Evolutionary conservation across 1,140 invertebrate genomes (phyloP), one percentile per base, ranked within the genome.

Genomic region (Saxidomus purpurata): DNA sequence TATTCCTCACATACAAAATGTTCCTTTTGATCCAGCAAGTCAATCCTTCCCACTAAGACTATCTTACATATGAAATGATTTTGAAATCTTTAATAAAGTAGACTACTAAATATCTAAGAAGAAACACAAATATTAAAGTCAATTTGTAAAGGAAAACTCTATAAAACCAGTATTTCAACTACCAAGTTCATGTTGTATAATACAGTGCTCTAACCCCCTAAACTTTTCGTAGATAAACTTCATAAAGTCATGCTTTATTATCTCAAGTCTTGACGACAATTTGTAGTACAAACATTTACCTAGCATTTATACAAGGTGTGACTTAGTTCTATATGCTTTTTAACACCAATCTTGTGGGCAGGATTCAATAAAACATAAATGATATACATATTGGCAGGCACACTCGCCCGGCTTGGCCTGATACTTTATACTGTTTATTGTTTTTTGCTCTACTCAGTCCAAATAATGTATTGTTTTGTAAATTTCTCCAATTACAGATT

Each of bases 401-500:
- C 28, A 25, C 4, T n/a, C n/a, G n/a, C n/a, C n/a, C n/a, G 52
- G 8, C 52, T 25, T 28, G 1, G 4, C n/a, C 8, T 63, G 28
- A 71, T 38, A 71, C 38, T 71, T 38, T 15, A 25, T 28, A 38
- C 38, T 71, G 67, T 71, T 36, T 71, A 43, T 4, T 71, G 17
- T 28, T 36, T 71, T 71, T 71, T 15, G 4, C n/a, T 38, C 11
- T 38, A n/a, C n/a, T n/a, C n/a, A n/a, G 0, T 71, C 67, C 59
- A 63, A 63, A 8, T 25, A n/a, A 63, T 28, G 59, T 15, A 63
- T 63, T 38, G 67, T 71, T 36, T n/a, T 71, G 34, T 22, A 8
- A 40, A 19, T 36, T 71, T 71, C 67, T 71, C 67, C 67, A 19
- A 71, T 71, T 71, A 71, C 67, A 71, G 34, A n/a, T 38, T 38